These are phyloP conservation scores for Micromesistius poutassou DNA, from an alignment of 2,797 vertebrate species.

Conservation along the genomic window DNA sequence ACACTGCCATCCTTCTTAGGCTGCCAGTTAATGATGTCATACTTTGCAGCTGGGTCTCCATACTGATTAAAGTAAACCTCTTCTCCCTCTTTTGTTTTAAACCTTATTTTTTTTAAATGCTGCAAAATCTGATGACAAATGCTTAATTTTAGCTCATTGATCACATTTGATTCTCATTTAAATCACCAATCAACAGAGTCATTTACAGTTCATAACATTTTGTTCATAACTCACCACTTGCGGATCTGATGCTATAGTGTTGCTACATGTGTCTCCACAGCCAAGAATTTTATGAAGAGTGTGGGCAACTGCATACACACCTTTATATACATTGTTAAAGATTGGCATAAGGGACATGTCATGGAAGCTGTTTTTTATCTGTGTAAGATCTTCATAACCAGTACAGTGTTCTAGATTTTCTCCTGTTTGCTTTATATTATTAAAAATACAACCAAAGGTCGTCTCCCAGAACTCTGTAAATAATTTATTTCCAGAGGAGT, in stretches of 20 bases:
- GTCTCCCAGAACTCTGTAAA: conserved; percentile 67
- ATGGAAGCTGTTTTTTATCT: conserved; percentile 57
- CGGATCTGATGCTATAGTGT: conserved; percentile 47
- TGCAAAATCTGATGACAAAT: conserved; percentile 55
- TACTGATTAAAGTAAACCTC: conserved; percentile 66
- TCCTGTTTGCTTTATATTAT: not conserved
- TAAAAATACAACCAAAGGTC: conserved; percentile 61
- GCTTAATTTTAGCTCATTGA: not conserved
- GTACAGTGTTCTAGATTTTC: conserved; percentile 41
- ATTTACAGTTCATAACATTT: not conserved
- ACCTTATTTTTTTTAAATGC: conserved; percentile 47
- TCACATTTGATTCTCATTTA: not conserved
- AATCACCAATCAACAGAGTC: not conserved
- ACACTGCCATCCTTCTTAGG: conserved; percentile 35
- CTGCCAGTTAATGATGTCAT: conserved; percentile 76
- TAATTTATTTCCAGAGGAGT: conserved; percentile 44
- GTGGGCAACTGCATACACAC: conserved; percentile 69
- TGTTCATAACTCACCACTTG: conserved; percentile 47
- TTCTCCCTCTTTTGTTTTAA: conserved; percentile 67
- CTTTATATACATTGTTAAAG: conserved; percentile 70
- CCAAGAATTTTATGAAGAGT: conserved; percentile 57
- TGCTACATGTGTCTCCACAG: conserved; percentile 60
- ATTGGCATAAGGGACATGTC: conserved; percentile 70
- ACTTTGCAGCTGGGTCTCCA: conserved; percentile 68
- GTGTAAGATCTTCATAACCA: conserved; percentile 53